Evolutionary conservation across 2,888 invertebrate species (phyloP).

Genomic region (Dasypogon diadema): DNA sequence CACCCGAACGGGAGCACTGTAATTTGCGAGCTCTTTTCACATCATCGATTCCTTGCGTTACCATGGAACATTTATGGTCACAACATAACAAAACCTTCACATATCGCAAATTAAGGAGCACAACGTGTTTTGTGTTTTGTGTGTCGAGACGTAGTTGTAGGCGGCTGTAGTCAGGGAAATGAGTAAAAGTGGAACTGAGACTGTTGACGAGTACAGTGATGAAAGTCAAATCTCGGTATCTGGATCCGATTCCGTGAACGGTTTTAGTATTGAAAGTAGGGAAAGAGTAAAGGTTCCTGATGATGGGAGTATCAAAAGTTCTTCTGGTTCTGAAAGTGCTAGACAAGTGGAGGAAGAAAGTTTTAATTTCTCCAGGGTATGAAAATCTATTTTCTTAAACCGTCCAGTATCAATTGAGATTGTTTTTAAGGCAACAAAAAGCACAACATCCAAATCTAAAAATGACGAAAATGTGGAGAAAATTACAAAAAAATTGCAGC

Average conservation of each 20-base stretch:
- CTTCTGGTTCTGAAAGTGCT: too few relatives aligned
- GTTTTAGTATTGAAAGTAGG: too few relatives aligned
- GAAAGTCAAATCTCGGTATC: background rate
- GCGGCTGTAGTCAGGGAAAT: background rate
- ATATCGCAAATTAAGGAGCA: background rate
- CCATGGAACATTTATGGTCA: constrained; percentile 6
- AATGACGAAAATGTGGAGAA: too few relatives aligned
- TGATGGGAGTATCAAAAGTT: too few relatives aligned
- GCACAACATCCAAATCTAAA: too few relatives aligned
- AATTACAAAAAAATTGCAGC: too few relatives aligned
- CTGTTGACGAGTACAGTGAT: background rate
- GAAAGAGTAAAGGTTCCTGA: too few relatives aligned
- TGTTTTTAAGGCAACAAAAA: too few relatives aligned
- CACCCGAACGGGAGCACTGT: background rate
- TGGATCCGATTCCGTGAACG: too few relatives aligned
- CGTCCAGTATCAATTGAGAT: too few relatives aligned
- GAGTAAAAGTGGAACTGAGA: constrained; percentile 7
- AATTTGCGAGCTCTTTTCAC: background rate
- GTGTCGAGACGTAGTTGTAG: constrained; percentile 1
- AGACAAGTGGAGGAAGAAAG: too few relatives aligned
- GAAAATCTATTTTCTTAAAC: too few relatives aligned
- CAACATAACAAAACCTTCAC: constrained; percentile 14
- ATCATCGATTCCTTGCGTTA: constrained; percentile 29
- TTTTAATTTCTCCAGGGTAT: background rate
- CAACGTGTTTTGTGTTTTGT: background rate